Conservation (phyloP, 1,140 invertebrate species). For the Harpegnathos saltator region DNA sequence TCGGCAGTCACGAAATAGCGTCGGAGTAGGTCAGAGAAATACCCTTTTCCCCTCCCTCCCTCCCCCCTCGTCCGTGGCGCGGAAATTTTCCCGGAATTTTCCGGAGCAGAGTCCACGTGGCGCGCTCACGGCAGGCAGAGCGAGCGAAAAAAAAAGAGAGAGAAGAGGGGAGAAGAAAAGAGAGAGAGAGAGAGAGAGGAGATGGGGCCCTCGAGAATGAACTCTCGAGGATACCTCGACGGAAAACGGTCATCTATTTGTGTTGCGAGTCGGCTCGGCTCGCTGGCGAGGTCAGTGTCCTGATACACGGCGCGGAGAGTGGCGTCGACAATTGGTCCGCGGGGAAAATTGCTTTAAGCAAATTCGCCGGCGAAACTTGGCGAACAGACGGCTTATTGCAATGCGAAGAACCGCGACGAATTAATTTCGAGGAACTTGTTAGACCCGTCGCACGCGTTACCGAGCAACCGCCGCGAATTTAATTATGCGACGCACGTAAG, state of each 20-base stretch:
- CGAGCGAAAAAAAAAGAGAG: no score
- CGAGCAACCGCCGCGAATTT: constrained; percentile 70
- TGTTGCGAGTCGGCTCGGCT: constrained; percentile 17
- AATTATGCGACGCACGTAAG: constrained; percentile 67
- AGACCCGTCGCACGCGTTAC: constrained; percentile 72
- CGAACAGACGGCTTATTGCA: constrained; percentile 52
- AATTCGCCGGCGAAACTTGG: constrained; percentile 36
- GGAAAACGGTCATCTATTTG: constrained; percentile 56
- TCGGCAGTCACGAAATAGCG: no score
- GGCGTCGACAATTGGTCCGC: constrained; percentile 61
- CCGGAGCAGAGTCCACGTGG: no score
- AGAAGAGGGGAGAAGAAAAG: no score
- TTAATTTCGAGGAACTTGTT: constrained; percentile 74
- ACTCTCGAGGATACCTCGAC: constrained; percentile 15
- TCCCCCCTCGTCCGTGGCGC: no score
- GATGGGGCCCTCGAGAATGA: background rate
- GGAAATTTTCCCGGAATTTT: no score
- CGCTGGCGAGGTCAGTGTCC: constrained; percentile 35
- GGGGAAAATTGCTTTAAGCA: constrained; percentile 66
- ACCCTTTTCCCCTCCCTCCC: no score
- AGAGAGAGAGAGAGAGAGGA: background rate
- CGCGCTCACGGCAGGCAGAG: background rate
- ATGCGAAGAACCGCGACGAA: constrained; percentile 61
- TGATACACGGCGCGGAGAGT: constrained; percentile 13
- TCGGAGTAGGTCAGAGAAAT: no score